Evolutionary conservation across 2,888 invertebrate genomes (phyloP).

Genomic region (Tridacna gigas): DNA sequence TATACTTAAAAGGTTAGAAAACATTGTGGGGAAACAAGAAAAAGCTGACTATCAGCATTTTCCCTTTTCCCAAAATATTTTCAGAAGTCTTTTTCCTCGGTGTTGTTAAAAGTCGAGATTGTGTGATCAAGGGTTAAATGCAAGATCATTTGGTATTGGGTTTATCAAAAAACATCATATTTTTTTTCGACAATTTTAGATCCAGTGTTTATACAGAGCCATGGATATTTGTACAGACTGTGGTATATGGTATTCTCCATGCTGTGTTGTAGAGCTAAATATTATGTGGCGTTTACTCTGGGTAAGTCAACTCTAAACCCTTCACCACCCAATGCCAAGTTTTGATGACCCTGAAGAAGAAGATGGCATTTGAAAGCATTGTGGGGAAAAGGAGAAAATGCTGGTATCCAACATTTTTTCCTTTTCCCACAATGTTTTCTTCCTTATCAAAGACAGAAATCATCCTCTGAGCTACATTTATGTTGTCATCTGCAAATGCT

Average conservation of each 20-base stretch:
- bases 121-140: neutral
- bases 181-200: constrained; percentile 86
- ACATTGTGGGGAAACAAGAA: too few species aligned
- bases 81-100: too few species aligned
- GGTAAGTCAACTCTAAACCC: constrained; percentile 71
- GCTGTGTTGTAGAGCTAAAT: constrained; percentile 93
- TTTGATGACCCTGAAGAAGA: neutral
- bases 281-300: constrained; percentile 97
- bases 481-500: too few species aligned
- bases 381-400: neutral
- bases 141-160: neutral
- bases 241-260: constrained; percentile 92
- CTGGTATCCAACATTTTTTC: too few species aligned
- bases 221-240: constrained; percentile 88
- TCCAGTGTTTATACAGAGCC: constrained; percentile 88
- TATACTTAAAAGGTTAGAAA: too few species aligned
- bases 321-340: too few species aligned
- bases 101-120: neutral
- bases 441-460: too few species aligned
- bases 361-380: neutral
- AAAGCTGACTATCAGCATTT: too few species aligned
- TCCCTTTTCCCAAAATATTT: too few species aligned
- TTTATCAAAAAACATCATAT: neutral
- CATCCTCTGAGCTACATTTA: too few species aligned
- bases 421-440: too few species aligned